These are phyloP conservation scores for Pomatorhinus ruficollis DNA, from an alignment of 2,113 vertebrate species.

Conservation along the genomic window DNA sequence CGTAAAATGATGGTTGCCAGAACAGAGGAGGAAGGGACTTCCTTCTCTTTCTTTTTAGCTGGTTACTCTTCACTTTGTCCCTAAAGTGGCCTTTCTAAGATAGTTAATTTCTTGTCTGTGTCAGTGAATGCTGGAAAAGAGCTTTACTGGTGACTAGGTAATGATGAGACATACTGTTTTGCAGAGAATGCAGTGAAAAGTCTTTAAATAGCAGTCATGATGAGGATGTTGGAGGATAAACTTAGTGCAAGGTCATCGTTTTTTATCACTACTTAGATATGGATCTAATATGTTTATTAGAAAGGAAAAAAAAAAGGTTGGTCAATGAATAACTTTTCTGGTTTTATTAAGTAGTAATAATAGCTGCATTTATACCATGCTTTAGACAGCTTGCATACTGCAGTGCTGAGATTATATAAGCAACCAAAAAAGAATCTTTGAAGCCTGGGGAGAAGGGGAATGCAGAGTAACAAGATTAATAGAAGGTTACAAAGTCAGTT, in stretches of 20 bases:
- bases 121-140: neutral
- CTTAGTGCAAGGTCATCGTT: neutral
- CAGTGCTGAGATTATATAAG: neutral
- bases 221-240: neutral
- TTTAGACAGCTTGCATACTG: neutral
- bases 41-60: neutral
- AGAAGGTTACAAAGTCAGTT: neutral
- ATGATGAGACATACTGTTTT: neutral
- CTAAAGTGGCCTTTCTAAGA: neutral
- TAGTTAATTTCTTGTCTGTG: neutral
- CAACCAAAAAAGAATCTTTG: neutral
- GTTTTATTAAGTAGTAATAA: neutral
- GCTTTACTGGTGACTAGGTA: neutral
- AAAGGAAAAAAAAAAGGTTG: neutral
- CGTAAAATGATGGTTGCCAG: neutral
- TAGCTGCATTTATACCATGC: neutral
- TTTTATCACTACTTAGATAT: constrained; percentile 1
- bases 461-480: neutral
- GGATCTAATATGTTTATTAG: constrained; percentile 22
- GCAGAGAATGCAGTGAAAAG: neutral
- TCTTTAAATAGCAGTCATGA: neutral
- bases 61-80: neutral
- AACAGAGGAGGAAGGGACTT: neutral
- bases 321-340: constrained; percentile 12
- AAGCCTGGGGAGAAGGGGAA: neutral